These are phyloP conservation scores for Eupithecia centaureata DNA, from an alignment of 2,888 invertebrate species.

Conservation along the genomic window DNA sequence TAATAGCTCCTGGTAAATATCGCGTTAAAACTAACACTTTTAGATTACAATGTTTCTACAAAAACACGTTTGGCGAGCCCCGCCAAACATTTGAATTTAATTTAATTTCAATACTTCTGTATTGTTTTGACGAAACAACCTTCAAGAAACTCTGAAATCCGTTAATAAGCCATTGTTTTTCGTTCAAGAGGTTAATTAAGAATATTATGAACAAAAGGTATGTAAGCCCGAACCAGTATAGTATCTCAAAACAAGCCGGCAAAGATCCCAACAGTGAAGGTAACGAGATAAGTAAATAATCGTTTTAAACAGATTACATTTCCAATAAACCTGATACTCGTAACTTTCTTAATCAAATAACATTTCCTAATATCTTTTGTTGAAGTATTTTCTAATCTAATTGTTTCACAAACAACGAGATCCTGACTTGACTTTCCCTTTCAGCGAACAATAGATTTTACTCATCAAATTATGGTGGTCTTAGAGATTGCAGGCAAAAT, in stretches of 20 bases:
- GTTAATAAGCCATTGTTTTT: background rate
- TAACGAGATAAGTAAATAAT: background rate
- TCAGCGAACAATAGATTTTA: constrained; percentile 32
- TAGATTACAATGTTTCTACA: too few species aligned
- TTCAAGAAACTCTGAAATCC: background rate
- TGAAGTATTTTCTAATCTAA: constrained; percentile 33
- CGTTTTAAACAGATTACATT: background rate
- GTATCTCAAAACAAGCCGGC: background rate
- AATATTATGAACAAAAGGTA: background rate
- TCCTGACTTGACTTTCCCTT: constrained; percentile 31
- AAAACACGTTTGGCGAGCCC: background rate
- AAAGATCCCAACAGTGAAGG: background rate
- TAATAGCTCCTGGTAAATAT: background rate
- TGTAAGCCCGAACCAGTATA: background rate
- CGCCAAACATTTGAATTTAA: background rate
- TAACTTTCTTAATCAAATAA: constrained; percentile 25
- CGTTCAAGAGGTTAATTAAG: constrained; percentile 6
- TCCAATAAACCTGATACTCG: constrained; percentile 17
- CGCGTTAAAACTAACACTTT: background rate
- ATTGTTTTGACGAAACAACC: constrained; percentile 1
- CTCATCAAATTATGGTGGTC: background rate
- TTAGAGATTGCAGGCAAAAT: background rate
- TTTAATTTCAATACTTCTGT: background rate
- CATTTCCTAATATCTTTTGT: constrained; percentile 28
- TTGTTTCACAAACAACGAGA: constrained; percentile 20